These are phyloP conservation scores for Ciconia boyciana DNA, from an alignment of 2,113 vertebrate species.

Conservation along the genomic window DNA sequence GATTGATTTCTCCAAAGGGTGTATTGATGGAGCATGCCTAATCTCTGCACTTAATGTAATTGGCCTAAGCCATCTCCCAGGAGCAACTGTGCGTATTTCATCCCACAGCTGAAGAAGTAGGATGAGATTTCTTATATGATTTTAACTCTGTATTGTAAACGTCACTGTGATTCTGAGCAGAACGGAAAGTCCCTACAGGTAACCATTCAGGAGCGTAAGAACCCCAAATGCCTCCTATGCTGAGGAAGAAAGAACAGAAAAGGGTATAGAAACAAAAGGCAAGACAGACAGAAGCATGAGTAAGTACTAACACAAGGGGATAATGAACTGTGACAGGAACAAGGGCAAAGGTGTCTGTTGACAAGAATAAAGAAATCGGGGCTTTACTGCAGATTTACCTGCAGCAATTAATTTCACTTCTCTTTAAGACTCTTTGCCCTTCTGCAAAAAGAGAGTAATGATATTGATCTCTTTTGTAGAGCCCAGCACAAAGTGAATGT, in stretches of 20 bases:
- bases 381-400: not conserved
- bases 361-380: not conserved
- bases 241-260: not conserved
- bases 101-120: not conserved
- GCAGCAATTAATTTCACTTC: not conserved
- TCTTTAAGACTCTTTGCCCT: not conserved
- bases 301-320: not conserved
- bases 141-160: not conserved
- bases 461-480: not conserved
- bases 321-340: not conserved
- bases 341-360: not conserved
- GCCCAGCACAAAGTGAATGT: not conserved
- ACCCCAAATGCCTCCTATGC: not conserved
- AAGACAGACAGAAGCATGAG: not conserved
- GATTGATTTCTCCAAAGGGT: not conserved
- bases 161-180: not conserved
- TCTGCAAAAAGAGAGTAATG: not conserved
- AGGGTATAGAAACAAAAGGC: not conserved
- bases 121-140: not conserved
- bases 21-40: not conserved
- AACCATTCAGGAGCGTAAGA: not conserved
- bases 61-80: not conserved
- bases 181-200: fast-evolving
- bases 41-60: not conserved
- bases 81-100: not conserved